A percentile compares a stretch with the other conserved stretches of the same genome.
Conservation (phyloP, 1,140 invertebrate species). For the Bombus affinis region DNA sequence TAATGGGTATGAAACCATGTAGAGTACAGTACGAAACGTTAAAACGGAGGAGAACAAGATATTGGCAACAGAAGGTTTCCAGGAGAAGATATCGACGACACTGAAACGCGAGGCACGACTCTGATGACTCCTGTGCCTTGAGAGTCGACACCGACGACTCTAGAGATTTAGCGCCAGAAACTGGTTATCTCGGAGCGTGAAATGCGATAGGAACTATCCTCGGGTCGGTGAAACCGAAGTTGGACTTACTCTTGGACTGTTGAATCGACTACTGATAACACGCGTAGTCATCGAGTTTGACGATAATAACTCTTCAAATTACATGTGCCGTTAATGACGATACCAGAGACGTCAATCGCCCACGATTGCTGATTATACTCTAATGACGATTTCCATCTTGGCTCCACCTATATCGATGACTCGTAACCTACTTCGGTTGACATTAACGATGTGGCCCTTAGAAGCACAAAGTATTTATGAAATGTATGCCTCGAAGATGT, state of each 20-base stretch:
- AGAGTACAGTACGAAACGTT: not conserved
- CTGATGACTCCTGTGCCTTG: constrained; percentile 31
- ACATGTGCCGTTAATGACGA: not conserved
- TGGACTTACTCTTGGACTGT: not conserved
- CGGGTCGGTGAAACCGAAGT: not conserved
- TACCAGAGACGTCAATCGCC: not conserved
- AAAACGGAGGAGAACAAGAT: not conserved
- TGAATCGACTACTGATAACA: not conserved
- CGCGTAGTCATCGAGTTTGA: not conserved
- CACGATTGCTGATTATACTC: not conserved
- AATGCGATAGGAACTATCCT: constrained; percentile 8
- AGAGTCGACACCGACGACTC: constrained; percentile 32
- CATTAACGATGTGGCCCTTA: not conserved
- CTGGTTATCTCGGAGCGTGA: constrained; percentile 23
- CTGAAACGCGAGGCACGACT: constrained; percentile 1
- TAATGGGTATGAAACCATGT: too few species aligned
- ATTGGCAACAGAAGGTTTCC: not conserved
- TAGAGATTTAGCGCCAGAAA: constrained; percentile 12
- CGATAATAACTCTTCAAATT: not conserved
- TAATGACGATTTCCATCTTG: not conserved
- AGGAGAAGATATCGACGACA: not conserved
- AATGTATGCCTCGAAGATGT: not conserved
- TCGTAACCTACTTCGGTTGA: not conserved
- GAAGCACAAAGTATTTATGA: not conserved
- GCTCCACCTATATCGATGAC: too few species aligned